Evolutionary conservation across 2,113 vertebrate genomes (phyloP), one percentile per base, ranked within the genome.

Genomic region (Podilymbus podiceps): DNA sequence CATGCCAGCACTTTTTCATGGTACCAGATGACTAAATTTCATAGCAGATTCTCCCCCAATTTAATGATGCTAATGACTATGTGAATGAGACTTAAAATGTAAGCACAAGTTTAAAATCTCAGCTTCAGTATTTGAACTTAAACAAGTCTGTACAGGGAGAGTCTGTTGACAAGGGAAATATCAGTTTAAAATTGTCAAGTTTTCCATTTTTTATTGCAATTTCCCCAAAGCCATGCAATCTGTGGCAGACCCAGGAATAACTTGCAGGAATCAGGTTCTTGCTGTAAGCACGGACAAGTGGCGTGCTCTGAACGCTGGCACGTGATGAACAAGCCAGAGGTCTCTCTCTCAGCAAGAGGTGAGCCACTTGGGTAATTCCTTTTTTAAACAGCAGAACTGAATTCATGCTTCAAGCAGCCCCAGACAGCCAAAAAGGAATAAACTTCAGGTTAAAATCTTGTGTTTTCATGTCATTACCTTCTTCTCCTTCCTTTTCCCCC

Each of bases 361-460:
- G 84, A 75, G 56, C 89, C 69, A 49, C 86, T 89, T 44, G 60
- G 24, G 60, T 89, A 89, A 92, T 88, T 93, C 49, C 16, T 83
- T 5, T 88, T 85, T 90, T 69, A 86, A 91, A 80, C 28, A 71
- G 58, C 59, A 95, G 58, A 88, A 80, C n/a, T 64, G 49, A 21
- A 56, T 72, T 82, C 21, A 15, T 88, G 71, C 90, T 94, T 88
- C 55, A 66, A 77, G 63, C 42, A 83, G 38, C 71, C 74, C 94
- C 58, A 60, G 59, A 69, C 17, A 91, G 35, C 42, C 42, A 50
- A 79, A 68, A 4, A 60, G 21, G 42, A 90, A 76, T 71, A 88
- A 94, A 94, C 47, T 94, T 85, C 78, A 85, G 58, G 71, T 90
- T 89, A 85, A 94, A 93, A 72, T 16, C 31, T 72, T 52, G 35